These are phyloP conservation scores for Athalia circularis DNA, from an alignment of 2,888 invertebrate species.

Conservation along the genomic window DNA sequence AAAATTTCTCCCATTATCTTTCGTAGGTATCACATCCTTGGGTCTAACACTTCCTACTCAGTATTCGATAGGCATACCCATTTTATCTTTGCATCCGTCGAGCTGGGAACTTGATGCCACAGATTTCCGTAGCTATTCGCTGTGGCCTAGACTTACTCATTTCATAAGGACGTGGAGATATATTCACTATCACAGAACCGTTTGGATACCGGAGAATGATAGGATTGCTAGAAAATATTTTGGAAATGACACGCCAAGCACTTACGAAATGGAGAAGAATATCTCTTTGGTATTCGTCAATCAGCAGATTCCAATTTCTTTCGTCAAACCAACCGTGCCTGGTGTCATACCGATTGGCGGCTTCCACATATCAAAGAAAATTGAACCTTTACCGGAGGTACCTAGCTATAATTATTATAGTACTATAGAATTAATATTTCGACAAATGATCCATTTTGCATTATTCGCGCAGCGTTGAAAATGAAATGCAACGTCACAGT, in stretches of 20 bases:
- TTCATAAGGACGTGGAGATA: conserved; percentile 44
- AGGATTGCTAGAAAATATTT: conserved; percentile 49
- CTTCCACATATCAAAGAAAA: conserved; percentile 15
- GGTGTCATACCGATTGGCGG: conserved; percentile 54
- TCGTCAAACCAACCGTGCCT: conserved; percentile 48
- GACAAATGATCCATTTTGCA: not conserved
- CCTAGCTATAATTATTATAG: not conserved
- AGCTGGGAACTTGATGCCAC: conserved; percentile 56
- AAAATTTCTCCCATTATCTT: not conserved
- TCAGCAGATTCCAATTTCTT: conserved; percentile 46
- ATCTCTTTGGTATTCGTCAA: conserved; percentile 53
- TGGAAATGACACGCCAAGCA: conserved; percentile 50
- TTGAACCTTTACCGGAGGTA: not conserved
- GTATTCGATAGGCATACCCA: conserved; percentile 50
- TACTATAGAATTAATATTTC: not conserved
- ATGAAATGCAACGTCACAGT: too few relatives aligned
- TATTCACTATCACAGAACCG: conserved; percentile 17
- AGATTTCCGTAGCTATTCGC: conserved; percentile 47
- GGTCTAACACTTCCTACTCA: conserved; percentile 18
- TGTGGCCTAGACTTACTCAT: conserved; percentile 54
- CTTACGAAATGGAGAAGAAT: conserved; percentile 53
- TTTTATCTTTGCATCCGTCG: conserved; percentile 54
- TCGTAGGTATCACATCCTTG: conserved; percentile 14
- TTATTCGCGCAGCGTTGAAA: too few relatives aligned
- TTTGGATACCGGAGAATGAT: conserved; percentile 44